Percentiles rank a stretch among this genome's conserved stretches.
Evolutionary conservation across 2,797 vertebrate species (phyloP).

Genomic region (Pygocentrus nattereri): DNA sequence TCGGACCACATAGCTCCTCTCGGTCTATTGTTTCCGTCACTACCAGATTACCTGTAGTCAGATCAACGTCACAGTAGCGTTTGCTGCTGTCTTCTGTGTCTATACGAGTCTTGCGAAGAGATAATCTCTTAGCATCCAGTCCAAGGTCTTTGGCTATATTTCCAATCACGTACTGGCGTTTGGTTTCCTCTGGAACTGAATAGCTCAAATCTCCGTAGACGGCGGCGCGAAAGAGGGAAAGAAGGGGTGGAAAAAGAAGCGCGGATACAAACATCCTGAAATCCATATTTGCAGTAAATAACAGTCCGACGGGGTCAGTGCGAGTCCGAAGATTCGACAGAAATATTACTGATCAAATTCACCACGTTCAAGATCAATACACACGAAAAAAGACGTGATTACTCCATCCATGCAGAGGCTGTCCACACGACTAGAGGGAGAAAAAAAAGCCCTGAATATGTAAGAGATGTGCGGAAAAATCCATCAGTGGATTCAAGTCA

Average conservation of each 20-base stretch:
- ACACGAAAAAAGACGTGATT: background rate
- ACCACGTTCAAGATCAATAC: no score
- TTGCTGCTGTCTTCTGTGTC: conserved; percentile 33
- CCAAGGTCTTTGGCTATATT: conserved; percentile 48
- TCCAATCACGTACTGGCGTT: conserved; percentile 58
- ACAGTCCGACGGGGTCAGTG: background rate
- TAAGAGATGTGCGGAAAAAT: background rate
- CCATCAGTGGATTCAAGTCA: background rate
- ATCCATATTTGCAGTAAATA: conserved; percentile 52
- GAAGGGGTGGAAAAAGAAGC: background rate
- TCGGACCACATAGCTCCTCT: conserved; percentile 68
- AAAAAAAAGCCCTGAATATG: conserved; percentile 23
- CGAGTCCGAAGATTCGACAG: no score
- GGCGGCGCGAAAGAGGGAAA: conserved; percentile 54
- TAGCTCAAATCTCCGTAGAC: conserved; percentile 61
- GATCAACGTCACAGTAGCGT: conserved; percentile 65
- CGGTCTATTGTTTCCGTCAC: conserved; percentile 67
- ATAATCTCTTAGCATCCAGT: conserved; percentile 47
- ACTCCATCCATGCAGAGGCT: background rate
- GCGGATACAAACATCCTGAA: background rate
- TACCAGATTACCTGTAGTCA: conserved; percentile 62
- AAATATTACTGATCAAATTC: background rate
- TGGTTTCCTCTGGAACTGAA: conserved; percentile 42
- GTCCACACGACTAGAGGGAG: conserved; percentile 25
- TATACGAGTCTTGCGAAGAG: conserved; percentile 41